phyloP scores from a whole-genome alignment of 2,888 invertebrate species.

The Yponomeuta plumbellus region DNA sequence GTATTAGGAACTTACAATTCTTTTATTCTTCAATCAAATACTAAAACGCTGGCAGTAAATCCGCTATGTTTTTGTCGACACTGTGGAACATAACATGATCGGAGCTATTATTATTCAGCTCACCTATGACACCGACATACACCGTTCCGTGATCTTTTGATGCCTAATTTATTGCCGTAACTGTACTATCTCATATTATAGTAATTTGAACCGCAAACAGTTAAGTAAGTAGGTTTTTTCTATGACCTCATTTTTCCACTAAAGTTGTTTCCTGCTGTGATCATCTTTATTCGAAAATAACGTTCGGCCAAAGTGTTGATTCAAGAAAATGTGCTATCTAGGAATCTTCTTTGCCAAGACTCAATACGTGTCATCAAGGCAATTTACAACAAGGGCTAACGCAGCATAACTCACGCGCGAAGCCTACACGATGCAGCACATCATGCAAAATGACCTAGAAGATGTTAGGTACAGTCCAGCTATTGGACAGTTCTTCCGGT shows the following conservation, averaged over 20 bases:
- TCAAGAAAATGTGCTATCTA: neutral
- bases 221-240: neutral
- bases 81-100: constrained; percentile 1
- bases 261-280: neutral
- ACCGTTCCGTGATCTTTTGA: neutral
- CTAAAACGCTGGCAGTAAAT: too few relatives aligned
- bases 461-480: constrained; percentile 17
- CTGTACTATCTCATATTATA: neutral
- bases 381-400: neutral
- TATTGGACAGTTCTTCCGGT: too few relatives aligned
- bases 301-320: neutral
- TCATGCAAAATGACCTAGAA: constrained; percentile 25
- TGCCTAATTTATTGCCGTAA: neutral
- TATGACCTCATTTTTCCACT: neutral
- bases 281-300: neutral
- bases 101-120: neutral
- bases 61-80: constrained; percentile 3
- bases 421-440: neutral
- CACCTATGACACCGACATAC: constrained; percentile 1
- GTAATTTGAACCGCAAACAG: neutral
- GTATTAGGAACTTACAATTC: too few relatives aligned
- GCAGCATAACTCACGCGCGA: neutral
- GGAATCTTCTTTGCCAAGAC: neutral
- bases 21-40: too few relatives aligned
- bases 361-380: neutral